Conservation (phyloP, 2,888 invertebrate genomes). For the Campopleginae sp. region DNA sequence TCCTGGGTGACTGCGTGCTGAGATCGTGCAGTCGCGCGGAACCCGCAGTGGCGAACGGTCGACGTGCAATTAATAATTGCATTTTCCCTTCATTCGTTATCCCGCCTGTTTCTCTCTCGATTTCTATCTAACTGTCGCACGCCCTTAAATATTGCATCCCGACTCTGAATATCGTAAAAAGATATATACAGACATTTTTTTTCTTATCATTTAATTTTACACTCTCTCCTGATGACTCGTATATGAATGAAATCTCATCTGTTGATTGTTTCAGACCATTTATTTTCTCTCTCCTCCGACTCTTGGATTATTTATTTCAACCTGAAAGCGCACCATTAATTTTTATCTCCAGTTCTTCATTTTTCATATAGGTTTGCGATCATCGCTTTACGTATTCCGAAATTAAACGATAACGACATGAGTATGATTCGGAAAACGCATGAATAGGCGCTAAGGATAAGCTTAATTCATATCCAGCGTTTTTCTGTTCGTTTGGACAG, state of each 20-base stretch:
- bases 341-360: neutral
- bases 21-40: conserved; percentile 71
- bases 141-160: neutral
- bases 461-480: neutral
- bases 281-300: neutral
- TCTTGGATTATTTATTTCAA: neutral
- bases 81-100: conserved; percentile 64
- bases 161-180: neutral
- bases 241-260: neutral
- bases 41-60: conserved; percentile 66
- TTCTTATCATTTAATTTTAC: neutral
- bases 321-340: neutral
- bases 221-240: neutral
- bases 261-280: neutral
- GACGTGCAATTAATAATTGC: conserved; percentile 73
- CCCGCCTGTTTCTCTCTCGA: conserved; percentile 27
- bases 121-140: conserved; percentile 5
- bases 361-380: neutral
- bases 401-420: neutral
- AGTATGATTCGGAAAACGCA: neutral
- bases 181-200: conserved; percentile 13
- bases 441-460: neutral
- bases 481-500: neutral
- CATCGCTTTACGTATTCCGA: neutral
- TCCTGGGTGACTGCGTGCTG: conserved; percentile 60